phyloP scores from a whole-genome alignment of 2,888 invertebrate genomes.

The Synergus itoensis region DNA sequence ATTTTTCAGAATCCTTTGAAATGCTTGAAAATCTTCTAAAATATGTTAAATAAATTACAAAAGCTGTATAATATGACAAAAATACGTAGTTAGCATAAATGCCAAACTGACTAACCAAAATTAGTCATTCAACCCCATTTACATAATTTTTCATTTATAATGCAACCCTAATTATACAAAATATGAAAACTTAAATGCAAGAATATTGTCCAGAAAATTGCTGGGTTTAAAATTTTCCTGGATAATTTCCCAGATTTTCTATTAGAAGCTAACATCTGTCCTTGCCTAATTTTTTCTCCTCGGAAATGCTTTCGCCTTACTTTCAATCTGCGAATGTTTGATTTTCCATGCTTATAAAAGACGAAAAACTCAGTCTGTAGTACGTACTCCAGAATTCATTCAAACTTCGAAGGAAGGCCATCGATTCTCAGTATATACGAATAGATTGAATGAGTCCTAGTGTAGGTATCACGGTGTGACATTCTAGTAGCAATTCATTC shows the following conservation, averaged over 20 bases:
- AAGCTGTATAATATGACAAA: no score
- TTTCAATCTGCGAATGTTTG: slow-evolving; percentile 48
- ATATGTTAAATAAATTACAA: no score
- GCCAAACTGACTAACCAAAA: background rate
- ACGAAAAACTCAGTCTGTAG: slow-evolving; percentile 51
- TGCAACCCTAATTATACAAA: background rate
- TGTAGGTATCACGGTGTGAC: slow-evolving; percentile 62
- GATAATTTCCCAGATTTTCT: background rate
- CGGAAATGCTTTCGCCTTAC: slow-evolving; percentile 39
- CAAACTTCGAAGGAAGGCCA: slow-evolving; percentile 59
- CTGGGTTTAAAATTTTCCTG: background rate
- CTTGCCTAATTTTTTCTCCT: slow-evolving; percentile 62
- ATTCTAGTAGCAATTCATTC: slow-evolving; percentile 73
- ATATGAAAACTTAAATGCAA: slow-evolving; percentile 12
- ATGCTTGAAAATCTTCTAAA: no score
- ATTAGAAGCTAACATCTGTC: slow-evolving; percentile 58
- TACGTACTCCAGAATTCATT: slow-evolving; percentile 61
- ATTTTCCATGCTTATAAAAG: slow-evolving; percentile 47
- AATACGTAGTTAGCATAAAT: no score
- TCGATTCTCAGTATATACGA: slow-evolving; percentile 65
- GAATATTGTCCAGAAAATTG: slow-evolving; percentile 6
- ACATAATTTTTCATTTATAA: background rate
- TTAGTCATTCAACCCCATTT: background rate
- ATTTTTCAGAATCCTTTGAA: no score
- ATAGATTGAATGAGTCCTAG: slow-evolving; percentile 55